These are phyloP conservation scores for Latrodectus elegans DNA, from an alignment of 2,888 invertebrate genomes.

Conservation along the genomic window DNA sequence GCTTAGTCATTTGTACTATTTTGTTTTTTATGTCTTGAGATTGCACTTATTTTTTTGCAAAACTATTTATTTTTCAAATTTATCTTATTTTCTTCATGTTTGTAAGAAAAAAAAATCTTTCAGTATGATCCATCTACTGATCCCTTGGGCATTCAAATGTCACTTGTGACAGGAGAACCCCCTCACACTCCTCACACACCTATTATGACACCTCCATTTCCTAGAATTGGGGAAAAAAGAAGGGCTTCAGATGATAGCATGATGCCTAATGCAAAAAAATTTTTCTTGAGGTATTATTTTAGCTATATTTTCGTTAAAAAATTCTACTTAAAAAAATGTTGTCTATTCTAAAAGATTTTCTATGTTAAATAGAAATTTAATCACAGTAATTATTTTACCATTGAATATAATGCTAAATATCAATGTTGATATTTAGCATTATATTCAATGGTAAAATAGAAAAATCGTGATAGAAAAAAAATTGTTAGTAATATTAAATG, in stretches of 20 bases:
- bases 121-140: slow-evolving; percentile 93
- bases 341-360: no score
- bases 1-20: no score
- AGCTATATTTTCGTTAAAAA: neutral
- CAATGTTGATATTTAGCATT: no score
- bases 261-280: slow-evolving; percentile 86
- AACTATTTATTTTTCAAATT: neutral
- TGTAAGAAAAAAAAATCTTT: slow-evolving; percentile 7
- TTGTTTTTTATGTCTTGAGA: no score
- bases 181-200: slow-evolving; percentile 71
- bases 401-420: no score
- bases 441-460: no score
- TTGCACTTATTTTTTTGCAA: neutral
- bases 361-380: no score
- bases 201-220: slow-evolving; percentile 36
- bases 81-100: neutral
- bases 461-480: no score
- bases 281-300: slow-evolving; percentile 81
- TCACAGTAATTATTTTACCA: no score
- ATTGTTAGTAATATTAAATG: no score
- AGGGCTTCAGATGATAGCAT: slow-evolving; percentile 85
- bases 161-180: slow-evolving; percentile 70
- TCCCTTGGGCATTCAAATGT: slow-evolving; percentile 84
- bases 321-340: no score
- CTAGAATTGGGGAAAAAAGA: slow-evolving; percentile 79